Evolutionary conservation across 37 sponge, comb jelly and placozoan species (phyloP).

Genomic region (Diacarnus erythraeanus): DNA sequence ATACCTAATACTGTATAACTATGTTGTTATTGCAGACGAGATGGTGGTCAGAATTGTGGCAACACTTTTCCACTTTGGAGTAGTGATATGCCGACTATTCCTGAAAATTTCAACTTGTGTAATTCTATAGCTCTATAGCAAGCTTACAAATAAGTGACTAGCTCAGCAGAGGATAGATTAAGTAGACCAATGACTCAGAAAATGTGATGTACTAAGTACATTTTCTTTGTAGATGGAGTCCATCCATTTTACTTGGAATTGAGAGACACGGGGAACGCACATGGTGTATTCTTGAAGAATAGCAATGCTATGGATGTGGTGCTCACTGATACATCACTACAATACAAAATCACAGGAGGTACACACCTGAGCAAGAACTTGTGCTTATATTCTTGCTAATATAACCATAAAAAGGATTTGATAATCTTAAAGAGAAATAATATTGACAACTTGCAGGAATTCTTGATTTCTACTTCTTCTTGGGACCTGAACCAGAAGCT

Average conservation of each 20-base stretch:
- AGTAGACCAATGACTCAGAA: too few species aligned
- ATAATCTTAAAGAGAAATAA: too few species aligned
- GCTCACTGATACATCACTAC: conserved; percentile 20
- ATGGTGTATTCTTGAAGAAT: conserved; percentile 88
- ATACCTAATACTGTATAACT: too few species aligned
- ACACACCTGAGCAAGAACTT: too few species aligned
- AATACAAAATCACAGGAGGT: conserved; percentile 52
- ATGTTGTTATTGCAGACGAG: too few species aligned
- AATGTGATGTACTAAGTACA: background rate
- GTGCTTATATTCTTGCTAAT: too few species aligned
- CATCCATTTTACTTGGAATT: conserved; percentile 89
- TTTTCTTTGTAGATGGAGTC: conserved; percentile 64
- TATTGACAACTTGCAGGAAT: conserved; percentile 59
- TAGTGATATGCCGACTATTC: conserved; percentile 71
- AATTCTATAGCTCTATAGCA: background rate
- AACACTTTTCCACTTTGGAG: conserved; percentile 57
- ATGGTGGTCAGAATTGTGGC: conserved; percentile 50
- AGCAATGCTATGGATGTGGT: conserved; percentile 89
- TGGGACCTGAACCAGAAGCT: conserved; percentile 77
- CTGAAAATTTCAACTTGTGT: conserved; percentile 67
- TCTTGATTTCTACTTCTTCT: conserved; percentile 90
- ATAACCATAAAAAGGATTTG: too few species aligned
- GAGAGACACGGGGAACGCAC: conserved; percentile 26
- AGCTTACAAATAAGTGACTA: background rate
- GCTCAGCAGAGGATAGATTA: too few species aligned